Conservation (phyloP, 1,140 invertebrate genomes). For the Drosophila arizonae region DNA sequence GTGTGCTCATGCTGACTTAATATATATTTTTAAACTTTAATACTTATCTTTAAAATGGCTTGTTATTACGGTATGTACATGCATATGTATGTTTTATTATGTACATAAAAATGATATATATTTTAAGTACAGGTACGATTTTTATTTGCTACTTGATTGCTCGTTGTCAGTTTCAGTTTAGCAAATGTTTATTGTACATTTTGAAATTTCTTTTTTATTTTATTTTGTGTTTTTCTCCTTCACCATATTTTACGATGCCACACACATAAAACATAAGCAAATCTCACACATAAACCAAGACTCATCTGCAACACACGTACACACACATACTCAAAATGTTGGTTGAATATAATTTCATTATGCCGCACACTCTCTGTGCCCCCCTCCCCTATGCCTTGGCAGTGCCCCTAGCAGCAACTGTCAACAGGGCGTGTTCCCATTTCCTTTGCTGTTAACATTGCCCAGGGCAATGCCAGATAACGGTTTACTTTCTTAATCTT, state of each 20-base stretch:
- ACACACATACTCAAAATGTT: constrained; percentile 29
- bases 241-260: constrained; percentile 46
- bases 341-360: constrained; percentile 70
- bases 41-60: no score
- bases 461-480: constrained; percentile 58
- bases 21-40: background rate
- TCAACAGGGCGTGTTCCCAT: constrained; percentile 54
- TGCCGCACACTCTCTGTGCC: constrained; percentile 17
- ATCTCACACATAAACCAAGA: constrained; percentile 52
- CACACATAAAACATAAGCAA: constrained; percentile 55
- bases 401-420: constrained; percentile 58
- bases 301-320: constrained; percentile 52
- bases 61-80: background rate
- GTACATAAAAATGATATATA: background rate
- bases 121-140: background rate
- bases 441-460: constrained; percentile 36
- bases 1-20: background rate
- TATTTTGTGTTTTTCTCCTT: constrained; percentile 45
- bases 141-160: constrained; percentile 24
- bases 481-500: constrained; percentile 79
- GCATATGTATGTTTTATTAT: background rate
- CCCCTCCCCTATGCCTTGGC: background rate
- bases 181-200: constrained; percentile 29
- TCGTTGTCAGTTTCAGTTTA: constrained; percentile 11
- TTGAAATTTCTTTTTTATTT: constrained; percentile 49